Evolutionary conservation across 2,797 vertebrate species (phyloP).

Genomic region (Pachyuromys duprasi): DNA sequence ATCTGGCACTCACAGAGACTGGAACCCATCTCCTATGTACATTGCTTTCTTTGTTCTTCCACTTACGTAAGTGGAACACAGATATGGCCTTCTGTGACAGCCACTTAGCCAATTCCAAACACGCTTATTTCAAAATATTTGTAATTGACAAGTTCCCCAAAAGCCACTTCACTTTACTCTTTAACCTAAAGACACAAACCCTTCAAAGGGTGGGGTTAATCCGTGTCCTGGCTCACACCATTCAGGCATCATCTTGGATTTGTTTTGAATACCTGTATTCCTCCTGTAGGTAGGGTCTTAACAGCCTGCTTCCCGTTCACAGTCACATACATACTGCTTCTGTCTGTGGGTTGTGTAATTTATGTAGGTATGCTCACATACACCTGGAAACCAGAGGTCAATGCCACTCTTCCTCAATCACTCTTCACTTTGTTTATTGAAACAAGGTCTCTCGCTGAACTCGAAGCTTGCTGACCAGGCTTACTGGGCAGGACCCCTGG

Average conservation of each 20-base stretch:
- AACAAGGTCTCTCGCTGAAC: background rate
- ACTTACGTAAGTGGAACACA: background rate
- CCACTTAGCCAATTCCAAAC: background rate
- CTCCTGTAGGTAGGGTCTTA: background rate
- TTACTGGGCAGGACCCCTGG: background rate
- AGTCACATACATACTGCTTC: background rate
- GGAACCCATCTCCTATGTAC: too few species aligned
- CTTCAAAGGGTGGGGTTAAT: background rate
- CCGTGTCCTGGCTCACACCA: background rate
- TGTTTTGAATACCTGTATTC: background rate
- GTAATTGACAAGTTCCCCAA: background rate
- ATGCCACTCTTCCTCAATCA: background rate
- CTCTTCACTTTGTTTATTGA: background rate
- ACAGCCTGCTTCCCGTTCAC: background rate
- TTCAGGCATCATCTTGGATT: accelerated
- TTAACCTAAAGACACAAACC: background rate
- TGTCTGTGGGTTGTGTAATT: background rate
- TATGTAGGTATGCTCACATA: background rate
- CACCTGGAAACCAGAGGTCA: background rate
- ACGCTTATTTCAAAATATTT: background rate
- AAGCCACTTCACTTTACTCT: background rate
- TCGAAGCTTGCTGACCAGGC: background rate
- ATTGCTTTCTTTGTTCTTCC: background rate
- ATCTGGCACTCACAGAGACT: accelerated
- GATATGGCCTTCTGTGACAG: background rate